Conservation (phyloP, 2,888 invertebrate genomes). For the Cremastinae sp. region DNA sequence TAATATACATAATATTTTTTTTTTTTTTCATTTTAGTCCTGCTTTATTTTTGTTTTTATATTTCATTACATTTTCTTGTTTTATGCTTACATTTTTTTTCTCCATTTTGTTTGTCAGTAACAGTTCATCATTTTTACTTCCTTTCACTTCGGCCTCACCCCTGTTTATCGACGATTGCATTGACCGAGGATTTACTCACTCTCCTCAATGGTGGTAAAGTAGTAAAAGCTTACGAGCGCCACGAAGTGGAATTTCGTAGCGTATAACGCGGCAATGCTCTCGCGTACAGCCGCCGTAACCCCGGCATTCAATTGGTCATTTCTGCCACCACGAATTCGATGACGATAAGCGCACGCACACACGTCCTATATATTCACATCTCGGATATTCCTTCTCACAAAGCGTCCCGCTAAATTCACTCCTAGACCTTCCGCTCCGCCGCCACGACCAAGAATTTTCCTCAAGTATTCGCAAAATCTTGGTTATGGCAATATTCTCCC, state of each 20-base stretch:
- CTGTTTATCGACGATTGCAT: constrained; percentile 59
- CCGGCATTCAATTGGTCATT: constrained; percentile 63
- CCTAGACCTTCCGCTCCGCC: background rate
- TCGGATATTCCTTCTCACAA: no score
- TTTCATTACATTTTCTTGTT: no score
- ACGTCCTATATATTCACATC: constrained; percentile 10
- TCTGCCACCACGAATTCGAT: constrained; percentile 44
- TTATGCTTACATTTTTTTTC: background rate
- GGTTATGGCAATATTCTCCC: no score
- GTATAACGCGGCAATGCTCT: constrained; percentile 32
- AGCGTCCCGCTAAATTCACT: background rate
- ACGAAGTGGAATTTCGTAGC: constrained; percentile 25
- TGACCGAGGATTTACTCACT: constrained; percentile 39
- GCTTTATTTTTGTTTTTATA: no score
- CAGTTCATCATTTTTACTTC: background rate
- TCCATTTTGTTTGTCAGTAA: no score
- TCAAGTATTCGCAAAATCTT: no score
- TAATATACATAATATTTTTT: no score
- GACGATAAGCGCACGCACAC: constrained; percentile 53
- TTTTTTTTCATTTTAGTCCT: no score
- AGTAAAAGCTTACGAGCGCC: constrained; percentile 65
- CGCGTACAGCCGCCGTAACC: constrained; percentile 35
- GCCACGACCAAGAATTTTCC: no score
- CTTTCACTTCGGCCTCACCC: constrained; percentile 11
- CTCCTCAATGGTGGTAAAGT: constrained; percentile 32